Conservation (phyloP, 1,140 invertebrate species). For the Drosophila prosaltans region DNA sequence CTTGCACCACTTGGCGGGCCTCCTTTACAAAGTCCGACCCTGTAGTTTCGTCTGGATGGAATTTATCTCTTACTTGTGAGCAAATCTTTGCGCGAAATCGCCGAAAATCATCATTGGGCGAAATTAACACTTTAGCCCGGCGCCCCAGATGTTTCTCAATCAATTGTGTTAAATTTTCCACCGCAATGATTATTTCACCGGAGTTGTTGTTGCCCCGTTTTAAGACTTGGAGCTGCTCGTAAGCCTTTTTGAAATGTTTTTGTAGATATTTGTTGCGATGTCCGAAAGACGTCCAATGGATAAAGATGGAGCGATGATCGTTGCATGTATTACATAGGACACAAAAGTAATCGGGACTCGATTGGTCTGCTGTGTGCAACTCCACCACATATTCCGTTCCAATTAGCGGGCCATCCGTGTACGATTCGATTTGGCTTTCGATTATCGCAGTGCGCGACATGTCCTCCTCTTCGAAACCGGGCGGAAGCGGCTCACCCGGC, state of each 20-base stretch:
- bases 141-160: slow-evolving; percentile 70
- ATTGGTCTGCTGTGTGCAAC: slow-evolving; percentile 86
- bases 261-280: slow-evolving; percentile 87
- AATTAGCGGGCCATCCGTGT: slow-evolving; percentile 84
- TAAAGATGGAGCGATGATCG: slow-evolving; percentile 89
- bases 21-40: slow-evolving; percentile 69
- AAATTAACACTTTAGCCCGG: slow-evolving; percentile 24
- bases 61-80: slow-evolving; percentile 82
- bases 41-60: slow-evolving; percentile 83
- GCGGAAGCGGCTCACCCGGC: slow-evolving; percentile 88
- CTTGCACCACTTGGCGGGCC: slow-evolving; percentile 19
- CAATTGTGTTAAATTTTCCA: slow-evolving; percentile 37
- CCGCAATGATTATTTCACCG: slow-evolving; percentile 27
- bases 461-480: slow-evolving; percentile 88
- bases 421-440: slow-evolving; percentile 85
- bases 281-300: slow-evolving; percentile 89
- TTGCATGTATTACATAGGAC: slow-evolving; percentile 90
- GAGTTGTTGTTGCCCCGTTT: slow-evolving; percentile 32
- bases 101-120: slow-evolving; percentile 57
- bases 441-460: slow-evolving; percentile 84
- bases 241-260: slow-evolving; percentile 69
- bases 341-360: slow-evolving; percentile 89
- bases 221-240: slow-evolving; percentile 34
- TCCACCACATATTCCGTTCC: slow-evolving; percentile 90
- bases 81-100: slow-evolving; percentile 66